A percentile compares a stretch with the other conserved stretches of the same genome.
Conservation (phyloP, 2,888 invertebrate genomes). For the Eristalis intricaria region DNA sequence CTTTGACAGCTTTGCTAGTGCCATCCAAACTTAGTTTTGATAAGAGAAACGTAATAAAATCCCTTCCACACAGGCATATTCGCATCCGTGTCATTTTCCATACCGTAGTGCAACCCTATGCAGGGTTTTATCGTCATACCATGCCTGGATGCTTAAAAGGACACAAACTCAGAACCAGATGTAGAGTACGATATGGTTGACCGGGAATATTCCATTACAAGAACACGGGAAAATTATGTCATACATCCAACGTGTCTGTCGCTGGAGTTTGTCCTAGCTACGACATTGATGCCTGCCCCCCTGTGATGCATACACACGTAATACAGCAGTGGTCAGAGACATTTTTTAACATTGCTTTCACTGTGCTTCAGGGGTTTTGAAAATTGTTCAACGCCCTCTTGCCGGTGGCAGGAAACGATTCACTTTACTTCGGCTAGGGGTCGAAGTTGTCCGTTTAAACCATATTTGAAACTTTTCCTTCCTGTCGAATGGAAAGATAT, state of each 20-base stretch:
- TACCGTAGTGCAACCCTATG: neutral
- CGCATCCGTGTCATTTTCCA: neutral
- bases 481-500: neutral
- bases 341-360: neutral
- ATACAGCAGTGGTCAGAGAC: neutral
- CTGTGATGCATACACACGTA: conserved; percentile 10
- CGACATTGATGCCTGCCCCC: conserved; percentile 36
- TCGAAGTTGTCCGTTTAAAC: neutral
- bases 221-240: conserved; percentile 10
- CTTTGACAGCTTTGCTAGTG: conserved; percentile 13
- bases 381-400: neutral
- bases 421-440: neutral
- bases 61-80: neutral
- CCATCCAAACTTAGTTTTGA: conserved; percentile 26
- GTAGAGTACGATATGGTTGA: neutral
- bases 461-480: neutral
- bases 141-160: conserved; percentile 21
- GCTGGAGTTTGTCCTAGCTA: conserved; percentile 49
- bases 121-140: conserved; percentile 34
- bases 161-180: conserved; percentile 12
- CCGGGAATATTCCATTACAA: conserved; percentile 20
- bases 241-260: conserved; percentile 45
- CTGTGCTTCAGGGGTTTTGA: neutral
- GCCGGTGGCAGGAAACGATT: neutral
- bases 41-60: conserved; percentile 11